Evolutionary conservation across 1,140 invertebrate genomes (phyloP).

Genomic region (Trissolcus basalis): DNA sequence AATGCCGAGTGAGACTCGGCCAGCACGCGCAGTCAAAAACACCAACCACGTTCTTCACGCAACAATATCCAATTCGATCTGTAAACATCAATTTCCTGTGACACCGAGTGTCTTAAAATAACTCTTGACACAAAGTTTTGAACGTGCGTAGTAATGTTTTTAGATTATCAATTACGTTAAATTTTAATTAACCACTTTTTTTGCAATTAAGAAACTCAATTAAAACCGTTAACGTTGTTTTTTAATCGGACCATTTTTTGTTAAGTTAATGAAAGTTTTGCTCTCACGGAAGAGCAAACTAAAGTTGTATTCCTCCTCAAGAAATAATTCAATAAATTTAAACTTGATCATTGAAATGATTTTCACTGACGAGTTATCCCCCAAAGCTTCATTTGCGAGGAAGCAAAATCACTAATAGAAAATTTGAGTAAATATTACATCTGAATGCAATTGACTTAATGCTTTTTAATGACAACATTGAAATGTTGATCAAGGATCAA

Average conservation of each 20-base stretch:
- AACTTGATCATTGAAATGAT: too few species aligned
- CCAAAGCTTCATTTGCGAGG: too few species aligned
- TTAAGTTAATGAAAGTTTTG: too few species aligned
- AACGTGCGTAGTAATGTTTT: slow-evolving; percentile 16
- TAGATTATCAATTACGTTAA: background rate
- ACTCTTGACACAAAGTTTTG: slow-evolving; percentile 34
- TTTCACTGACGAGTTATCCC: too few species aligned
- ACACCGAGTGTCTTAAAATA: slow-evolving; percentile 50
- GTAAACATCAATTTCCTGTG: slow-evolving; percentile 51
- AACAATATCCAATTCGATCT: slow-evolving; percentile 48
- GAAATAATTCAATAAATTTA: too few species aligned
- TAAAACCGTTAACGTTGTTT: too few species aligned
- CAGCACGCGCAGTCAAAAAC: slow-evolving; percentile 34
- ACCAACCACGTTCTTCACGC: slow-evolving; percentile 47
- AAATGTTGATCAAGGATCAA: slow-evolving; percentile 44
- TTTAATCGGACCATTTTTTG: too few species aligned
- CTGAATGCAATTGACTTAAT: slow-evolving; percentile 21
- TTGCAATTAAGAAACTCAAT: too few species aligned
- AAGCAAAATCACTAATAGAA: background rate
- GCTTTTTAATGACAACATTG: slow-evolving; percentile 19
- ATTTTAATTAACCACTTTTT: too few species aligned
- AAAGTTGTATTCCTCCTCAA: too few species aligned
- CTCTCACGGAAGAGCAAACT: too few species aligned
- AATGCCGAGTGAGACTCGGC: slow-evolving; percentile 25
- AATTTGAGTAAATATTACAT: slow-evolving; percentile 25